Conservation (phyloP, 2,797 vertebrate species). For the Tokudaia tokunoshimensis region DNA sequence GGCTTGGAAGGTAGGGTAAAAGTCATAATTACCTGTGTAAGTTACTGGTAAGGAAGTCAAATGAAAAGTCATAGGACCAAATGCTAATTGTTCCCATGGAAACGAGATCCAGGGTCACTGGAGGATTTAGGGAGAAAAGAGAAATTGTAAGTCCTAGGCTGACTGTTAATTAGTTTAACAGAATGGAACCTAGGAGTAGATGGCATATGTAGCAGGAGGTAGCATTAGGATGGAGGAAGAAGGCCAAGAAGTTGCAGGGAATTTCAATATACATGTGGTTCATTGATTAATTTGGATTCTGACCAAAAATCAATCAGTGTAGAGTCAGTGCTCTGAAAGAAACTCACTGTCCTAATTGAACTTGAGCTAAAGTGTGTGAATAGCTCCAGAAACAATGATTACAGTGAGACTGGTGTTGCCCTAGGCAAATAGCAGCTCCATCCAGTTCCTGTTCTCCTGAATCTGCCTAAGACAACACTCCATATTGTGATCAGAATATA, state of each 20-base stretch:
- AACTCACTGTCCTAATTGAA: conserved; percentile 61
- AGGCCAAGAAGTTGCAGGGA: conserved; percentile 50
- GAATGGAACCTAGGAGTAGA: conserved; percentile 1
- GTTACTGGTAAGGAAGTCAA: conserved; percentile 59
- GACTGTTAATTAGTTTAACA: conserved; percentile 64
- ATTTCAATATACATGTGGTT: conserved; percentile 49
- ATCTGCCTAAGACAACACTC: conserved; percentile 19
- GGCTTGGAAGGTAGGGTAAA: neutral
- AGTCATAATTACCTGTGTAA: conserved; percentile 59
- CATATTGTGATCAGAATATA: conserved; percentile 41
- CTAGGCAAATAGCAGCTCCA: neutral
- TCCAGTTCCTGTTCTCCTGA: conserved; percentile 19
- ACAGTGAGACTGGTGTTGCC: conserved; percentile 10
- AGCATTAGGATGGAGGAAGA: conserved; percentile 11
- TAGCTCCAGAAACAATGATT: conserved; percentile 54
- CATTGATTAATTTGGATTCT: conserved; percentile 64
- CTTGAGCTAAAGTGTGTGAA: neutral
- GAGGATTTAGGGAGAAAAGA: conserved; percentile 43
- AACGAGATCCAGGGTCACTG: conserved; percentile 31
- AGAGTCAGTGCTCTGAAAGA: conserved; percentile 47
- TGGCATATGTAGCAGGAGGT: conserved; percentile 25
- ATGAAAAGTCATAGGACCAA: conserved; percentile 57
- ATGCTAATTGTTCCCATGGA: conserved; percentile 52
- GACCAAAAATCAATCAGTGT: conserved; percentile 59
- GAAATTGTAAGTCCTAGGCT: conserved; percentile 48